phyloP scores from a whole-genome alignment of 2,888 invertebrate genomes.

The Polydrusus pterygomalis region DNA sequence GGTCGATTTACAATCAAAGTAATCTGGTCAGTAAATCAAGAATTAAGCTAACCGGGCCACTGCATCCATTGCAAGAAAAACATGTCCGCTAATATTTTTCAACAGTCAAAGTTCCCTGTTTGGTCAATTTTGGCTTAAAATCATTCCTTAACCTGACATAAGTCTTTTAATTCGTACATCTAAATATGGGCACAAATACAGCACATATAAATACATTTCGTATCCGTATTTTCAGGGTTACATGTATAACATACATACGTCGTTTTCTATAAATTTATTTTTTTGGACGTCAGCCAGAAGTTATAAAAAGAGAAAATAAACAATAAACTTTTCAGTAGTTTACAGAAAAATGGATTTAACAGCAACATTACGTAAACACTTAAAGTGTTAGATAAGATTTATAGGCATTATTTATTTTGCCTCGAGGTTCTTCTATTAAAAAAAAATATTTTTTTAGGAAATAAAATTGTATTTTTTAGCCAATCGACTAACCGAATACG shows the following conservation, averaged over 20 bases:
- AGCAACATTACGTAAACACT: conserved; percentile 38
- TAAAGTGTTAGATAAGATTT: conserved; percentile 5
- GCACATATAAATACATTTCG: not conserved
- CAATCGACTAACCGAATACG: not conserved
- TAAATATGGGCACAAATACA: conserved; percentile 9
- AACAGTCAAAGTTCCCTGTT: too few species aligned
- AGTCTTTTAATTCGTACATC: not conserved
- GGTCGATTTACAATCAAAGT: too few species aligned
- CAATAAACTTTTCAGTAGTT: conserved; percentile 47
- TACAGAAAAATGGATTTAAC: conserved; percentile 42
- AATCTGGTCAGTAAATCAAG: too few species aligned
- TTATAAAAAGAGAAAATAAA: conserved; percentile 46
- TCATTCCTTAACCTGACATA: not conserved
- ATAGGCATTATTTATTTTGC: conserved; percentile 22
- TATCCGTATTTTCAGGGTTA: conserved; percentile 17
- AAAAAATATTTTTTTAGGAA: not conserved
- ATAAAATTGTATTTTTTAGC: not conserved
- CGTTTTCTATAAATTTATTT: conserved; percentile 34
- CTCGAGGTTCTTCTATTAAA: too few species aligned
- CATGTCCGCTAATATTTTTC: too few species aligned
- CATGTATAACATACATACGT: conserved; percentile 20
- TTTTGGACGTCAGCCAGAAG: conserved; percentile 28
- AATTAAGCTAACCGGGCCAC: too few species aligned
- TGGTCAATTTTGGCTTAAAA: too few species aligned
- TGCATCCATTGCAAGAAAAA: too few species aligned